Evolutionary conservation across 1,140 invertebrate species (phyloP), one percentile per base, ranked within the genome.

Genomic region (Dufourea novaeangliae): DNA sequence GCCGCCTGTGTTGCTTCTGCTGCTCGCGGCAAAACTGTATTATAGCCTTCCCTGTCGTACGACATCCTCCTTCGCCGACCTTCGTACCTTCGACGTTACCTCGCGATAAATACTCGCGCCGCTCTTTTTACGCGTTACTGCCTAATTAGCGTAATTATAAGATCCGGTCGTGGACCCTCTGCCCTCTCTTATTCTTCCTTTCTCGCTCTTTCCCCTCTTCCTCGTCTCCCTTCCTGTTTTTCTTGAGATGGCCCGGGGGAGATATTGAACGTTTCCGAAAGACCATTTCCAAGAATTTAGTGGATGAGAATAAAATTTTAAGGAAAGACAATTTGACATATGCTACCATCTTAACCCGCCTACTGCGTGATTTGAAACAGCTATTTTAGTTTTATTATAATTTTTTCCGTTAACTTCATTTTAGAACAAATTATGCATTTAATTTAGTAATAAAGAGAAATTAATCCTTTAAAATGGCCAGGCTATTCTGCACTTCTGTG

Each of bases 21-120:
- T 78, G 84, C 84, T 84, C 83, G 87, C 86, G 87, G 88, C 88
- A 88, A 90, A 89, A 90, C 86, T 84, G 87, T 91, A 90, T 91
- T 91, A 90, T 86, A 90, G 87, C 87, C 86, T 88, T 90, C 82
- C 86, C 86, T 84, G 83, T 76, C 85, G 82, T 80, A 75, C 66
- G 67, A 83, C 79, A 66, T 85, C 78, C 71, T 87, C 80, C 83
- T 78, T 75, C 63, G 67, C 62, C 25, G 59, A 64, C 73, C 73
- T 66, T 66, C 70, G 73, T 61, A 79, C 57, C 62, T 69, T 79
- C 57, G 64, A 52, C 71, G 66, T 50, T 77, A 52, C 61, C 69
- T 41, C 39, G 64, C 52, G 73, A 85, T 85, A 85, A 84, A 84
- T 84, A 84, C 76, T 84, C 80, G 62, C 73, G 46, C 71, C 63